Conservation (phyloP, 2,888 invertebrate species). For the Phlogophora meticulosa region DNA sequence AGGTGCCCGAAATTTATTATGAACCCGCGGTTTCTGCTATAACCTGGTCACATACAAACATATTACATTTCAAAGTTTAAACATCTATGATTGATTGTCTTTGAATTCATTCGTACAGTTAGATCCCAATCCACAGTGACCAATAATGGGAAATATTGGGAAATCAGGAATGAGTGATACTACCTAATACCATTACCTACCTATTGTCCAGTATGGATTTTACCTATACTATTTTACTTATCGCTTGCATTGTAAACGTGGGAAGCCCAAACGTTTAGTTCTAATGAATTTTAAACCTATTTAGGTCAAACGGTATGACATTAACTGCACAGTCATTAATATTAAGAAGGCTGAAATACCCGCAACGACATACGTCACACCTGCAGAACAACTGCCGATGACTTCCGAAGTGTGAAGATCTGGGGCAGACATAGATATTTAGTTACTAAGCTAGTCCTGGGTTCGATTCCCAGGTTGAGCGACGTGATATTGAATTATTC, state of each 20-base stretch:
- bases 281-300: conserved; percentile 29
- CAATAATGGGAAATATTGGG: neutral
- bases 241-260: neutral
- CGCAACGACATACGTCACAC: conserved; percentile 38
- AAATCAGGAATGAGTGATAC: neutral
- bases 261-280: conserved; percentile 25
- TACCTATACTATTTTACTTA: conserved; percentile 2
- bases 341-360: conserved; percentile 45
- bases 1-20: too few relatives aligned
- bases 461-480: too few relatives aligned
- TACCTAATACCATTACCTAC: neutral
- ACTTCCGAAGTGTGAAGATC: neutral
- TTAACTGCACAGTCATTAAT: conserved; percentile 34
- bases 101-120: neutral
- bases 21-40: too few relatives aligned
- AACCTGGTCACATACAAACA: too few relatives aligned
- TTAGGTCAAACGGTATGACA: conserved; percentile 26
- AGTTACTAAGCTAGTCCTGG: neutral
- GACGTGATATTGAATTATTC: too few relatives aligned
- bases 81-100: neutral
- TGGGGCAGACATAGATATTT: neutral
- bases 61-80: neutral
- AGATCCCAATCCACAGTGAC: neutral
- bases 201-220: neutral
- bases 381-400: conserved; percentile 5